Conservation (phyloP, 2,888 invertebrate genomes). For the Cheilosia grossa region DNA sequence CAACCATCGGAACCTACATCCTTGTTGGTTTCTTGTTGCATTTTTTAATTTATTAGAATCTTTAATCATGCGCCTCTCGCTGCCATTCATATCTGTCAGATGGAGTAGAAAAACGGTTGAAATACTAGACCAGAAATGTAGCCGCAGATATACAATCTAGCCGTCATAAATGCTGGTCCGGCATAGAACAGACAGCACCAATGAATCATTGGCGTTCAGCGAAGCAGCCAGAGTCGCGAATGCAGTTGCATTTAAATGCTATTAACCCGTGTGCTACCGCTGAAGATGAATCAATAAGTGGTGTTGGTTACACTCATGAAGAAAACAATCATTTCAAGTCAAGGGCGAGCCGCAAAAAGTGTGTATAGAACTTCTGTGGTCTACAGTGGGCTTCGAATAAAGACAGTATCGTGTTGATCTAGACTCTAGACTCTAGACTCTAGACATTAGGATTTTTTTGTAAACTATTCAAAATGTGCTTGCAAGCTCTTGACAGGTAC, state of each 20-base stretch:
- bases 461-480: too few relatives aligned
- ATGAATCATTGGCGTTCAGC: constrained; percentile 16
- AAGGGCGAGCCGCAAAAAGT: constrained; percentile 24
- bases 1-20: not conserved
- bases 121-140: constrained; percentile 36
- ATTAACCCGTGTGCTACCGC: constrained; percentile 23
- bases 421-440: too few relatives aligned
- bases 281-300: not conserved
- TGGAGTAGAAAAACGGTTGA: constrained; percentile 24
- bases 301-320: constrained; percentile 3
- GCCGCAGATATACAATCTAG: constrained; percentile 1
- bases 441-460: too few relatives aligned
- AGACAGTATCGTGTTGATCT: too few relatives aligned
- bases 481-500: too few relatives aligned
- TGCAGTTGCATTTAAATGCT: constrained; percentile 10
- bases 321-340: not conserved
- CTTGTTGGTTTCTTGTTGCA: not conserved
- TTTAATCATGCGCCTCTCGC: constrained; percentile 29
- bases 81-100: constrained; percentile 52
- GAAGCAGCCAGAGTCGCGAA: not conserved
- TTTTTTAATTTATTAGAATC: constrained; percentile 30
- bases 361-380: constrained; percentile 8
- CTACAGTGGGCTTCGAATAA: not conserved
- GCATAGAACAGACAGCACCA: not conserved
- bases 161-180: not conserved